Evolutionary conservation across 1,140 invertebrate genomes (phyloP), one percentile per base, ranked within the genome.

Genomic region (Drosophila pseudoananassae): DNA sequence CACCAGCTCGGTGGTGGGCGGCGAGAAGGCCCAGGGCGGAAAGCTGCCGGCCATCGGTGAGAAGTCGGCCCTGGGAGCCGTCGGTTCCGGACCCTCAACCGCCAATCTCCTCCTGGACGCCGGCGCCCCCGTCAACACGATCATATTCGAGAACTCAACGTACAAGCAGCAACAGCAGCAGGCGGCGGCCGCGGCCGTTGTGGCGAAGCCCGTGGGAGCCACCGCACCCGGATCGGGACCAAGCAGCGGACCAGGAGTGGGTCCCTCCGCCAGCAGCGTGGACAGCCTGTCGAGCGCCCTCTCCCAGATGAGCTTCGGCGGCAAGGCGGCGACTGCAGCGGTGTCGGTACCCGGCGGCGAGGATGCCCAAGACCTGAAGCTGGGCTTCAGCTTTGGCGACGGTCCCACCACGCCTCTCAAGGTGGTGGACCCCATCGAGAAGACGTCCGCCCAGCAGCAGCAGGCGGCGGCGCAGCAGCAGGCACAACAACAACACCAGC

Each of bases 101-200:
- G 27, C 52, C 12, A 71, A 20, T 36, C 57, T 61, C 0, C 43
- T 90, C 7, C 50, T 91, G 8, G 81, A 91, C n/a, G 85, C 83
- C 38, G 85, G 79, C 14, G 76, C 96, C 1, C 96, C 96, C 1
- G 96, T 97, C 12, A 96, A 97, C 85, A 98, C 97, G 0, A 95
- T 98, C 33, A 97, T 98, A 60, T 98, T 98, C 90, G 97, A 98
- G 90, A 98, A 98, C 91, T 98, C 97, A 0, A 98, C 98, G 90
- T 97, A 96, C 83, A 96, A 96, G 92, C 94, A 94, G 58, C 94
- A 92, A 40, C 51, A 51, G 36, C 61, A 54, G 52, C 55, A 75
- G 38, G 72, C 72, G 29, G 59, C 60, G 8, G 58, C 69, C 6
- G 56, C 74, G 33, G 58, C 63, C 15, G 79, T 73, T 20, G 73